These are phyloP conservation scores for Abrostola triplasia DNA, from an alignment of 2,888 invertebrate species.

Conservation along the genomic window DNA sequence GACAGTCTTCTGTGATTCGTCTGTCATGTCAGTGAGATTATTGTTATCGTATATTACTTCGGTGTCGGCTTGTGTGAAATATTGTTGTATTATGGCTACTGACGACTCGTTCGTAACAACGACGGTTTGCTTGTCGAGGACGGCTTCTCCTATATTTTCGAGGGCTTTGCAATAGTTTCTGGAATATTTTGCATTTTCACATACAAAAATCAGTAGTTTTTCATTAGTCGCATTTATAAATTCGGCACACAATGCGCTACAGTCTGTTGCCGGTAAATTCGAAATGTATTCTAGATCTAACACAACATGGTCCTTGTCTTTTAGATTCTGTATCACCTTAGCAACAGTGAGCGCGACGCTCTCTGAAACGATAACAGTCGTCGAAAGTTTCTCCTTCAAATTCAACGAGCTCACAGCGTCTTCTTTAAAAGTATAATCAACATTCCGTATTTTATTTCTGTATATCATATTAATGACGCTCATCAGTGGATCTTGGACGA, in stretches of 20 bases:
- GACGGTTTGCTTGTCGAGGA: constrained; percentile 7
- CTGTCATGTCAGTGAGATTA: constrained; percentile 19
- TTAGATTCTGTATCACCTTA: constrained; percentile 20
- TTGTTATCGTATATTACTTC: constrained; percentile 4
- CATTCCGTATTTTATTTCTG: constrained; percentile 6
- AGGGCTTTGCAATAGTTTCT: neutral
- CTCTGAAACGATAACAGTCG: constrained; percentile 14
- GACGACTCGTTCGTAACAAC: constrained; percentile 10
- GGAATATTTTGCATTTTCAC: neutral
- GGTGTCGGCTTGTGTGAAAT: constrained; percentile 4
- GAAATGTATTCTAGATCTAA: constrained; percentile 19
- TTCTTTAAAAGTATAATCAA: constrained; percentile 6
- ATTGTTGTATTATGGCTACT: neutral
- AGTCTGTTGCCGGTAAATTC: constrained; percentile 1
- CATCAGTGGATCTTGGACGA: constrained; percentile 23
- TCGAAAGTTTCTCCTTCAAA: constrained; percentile 2
- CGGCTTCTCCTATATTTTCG: constrained; percentile 5
- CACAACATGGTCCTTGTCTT: constrained; percentile 4
- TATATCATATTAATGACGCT: constrained; percentile 12
- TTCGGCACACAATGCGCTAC: constrained; percentile 1
- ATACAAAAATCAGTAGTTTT: constrained; percentile 9
- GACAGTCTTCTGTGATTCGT: constrained; percentile 15
- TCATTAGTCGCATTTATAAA: neutral
- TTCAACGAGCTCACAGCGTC: neutral
- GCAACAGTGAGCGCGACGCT: constrained; percentile 11